Conservation (phyloP, 2,888 invertebrate genomes). For the Agrochola litura region DNA sequence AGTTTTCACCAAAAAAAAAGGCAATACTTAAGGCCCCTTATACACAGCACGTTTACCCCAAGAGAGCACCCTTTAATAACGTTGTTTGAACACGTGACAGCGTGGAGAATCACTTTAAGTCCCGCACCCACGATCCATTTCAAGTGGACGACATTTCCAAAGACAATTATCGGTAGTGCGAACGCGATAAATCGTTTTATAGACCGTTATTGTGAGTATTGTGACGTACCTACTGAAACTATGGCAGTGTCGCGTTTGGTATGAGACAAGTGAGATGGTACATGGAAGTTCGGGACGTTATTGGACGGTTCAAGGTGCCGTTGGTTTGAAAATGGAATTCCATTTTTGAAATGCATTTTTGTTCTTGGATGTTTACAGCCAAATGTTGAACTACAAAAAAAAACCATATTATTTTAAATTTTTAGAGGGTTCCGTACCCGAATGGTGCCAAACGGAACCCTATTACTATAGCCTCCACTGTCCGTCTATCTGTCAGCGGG, state of each 20-base stretch:
- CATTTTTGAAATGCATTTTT: neutral
- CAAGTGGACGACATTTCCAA: conserved; percentile 73
- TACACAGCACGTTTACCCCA: neutral
- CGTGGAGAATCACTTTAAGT: conserved; percentile 63
- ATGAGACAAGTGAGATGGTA: conserved; percentile 41
- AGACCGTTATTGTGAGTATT: conserved; percentile 63
- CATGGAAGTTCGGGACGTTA: conserved; percentile 27
- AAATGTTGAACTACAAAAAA: too few relatives aligned
- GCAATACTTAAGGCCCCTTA: neutral
- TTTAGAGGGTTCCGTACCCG: too few relatives aligned
- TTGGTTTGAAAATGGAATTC: conserved; percentile 17
- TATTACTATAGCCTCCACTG: too few relatives aligned
- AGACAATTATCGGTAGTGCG: conserved; percentile 79
- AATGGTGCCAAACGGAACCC: too few relatives aligned
- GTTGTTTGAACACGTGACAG: conserved; percentile 45
- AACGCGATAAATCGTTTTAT: conserved; percentile 80
- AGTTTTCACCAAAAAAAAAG: too few relatives aligned
- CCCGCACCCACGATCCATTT: conserved; percentile 81
- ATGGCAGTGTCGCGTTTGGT: conserved; percentile 42
- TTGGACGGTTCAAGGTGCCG: conserved; percentile 24
- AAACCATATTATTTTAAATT: too few relatives aligned
- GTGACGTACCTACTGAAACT: conserved; percentile 4
- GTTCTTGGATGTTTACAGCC: neutral
- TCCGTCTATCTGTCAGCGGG: too few relatives aligned
- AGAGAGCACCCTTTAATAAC: conserved; percentile 40